A percentile compares a stretch with the other conserved stretches of the same genome.
These are phyloP conservation scores for Lasioglossum vierecki DNA, from an alignment of 2,888 invertebrate species.

Conservation along the genomic window DNA sequence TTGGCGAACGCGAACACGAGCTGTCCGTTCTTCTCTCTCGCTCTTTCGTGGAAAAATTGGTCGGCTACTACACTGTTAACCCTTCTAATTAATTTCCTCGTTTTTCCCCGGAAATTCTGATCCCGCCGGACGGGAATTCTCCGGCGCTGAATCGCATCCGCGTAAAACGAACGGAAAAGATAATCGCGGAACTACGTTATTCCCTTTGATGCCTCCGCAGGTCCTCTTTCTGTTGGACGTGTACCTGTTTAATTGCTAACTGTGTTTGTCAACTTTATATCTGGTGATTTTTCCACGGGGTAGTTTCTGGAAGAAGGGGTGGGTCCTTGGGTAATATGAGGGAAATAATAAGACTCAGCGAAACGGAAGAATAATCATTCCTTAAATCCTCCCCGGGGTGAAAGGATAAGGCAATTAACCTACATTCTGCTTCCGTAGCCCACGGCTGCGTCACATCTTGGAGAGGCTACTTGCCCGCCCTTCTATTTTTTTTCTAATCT, in stretches of 20 bases:
- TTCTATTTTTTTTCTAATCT: slow-evolving; percentile 21
- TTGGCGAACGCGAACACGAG: slow-evolving; percentile 40
- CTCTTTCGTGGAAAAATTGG: slow-evolving; percentile 44
- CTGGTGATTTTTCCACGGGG: not conserved
- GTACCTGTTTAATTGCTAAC: not conserved
- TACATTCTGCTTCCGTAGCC: slow-evolving; percentile 37
- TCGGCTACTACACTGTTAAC: slow-evolving; percentile 50
- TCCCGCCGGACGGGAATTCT: slow-evolving; percentile 7
- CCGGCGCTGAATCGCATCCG: not conserved
- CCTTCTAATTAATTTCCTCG: slow-evolving; percentile 54
- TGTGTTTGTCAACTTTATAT: not conserved
- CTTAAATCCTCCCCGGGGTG: slow-evolving; percentile 56
- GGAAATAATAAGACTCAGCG: slow-evolving; percentile 14
- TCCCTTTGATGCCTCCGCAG: slow-evolving; percentile 29
- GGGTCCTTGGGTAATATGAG: not conserved
- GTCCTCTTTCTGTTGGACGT: slow-evolving; percentile 16
- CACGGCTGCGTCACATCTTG: slow-evolving; percentile 18
- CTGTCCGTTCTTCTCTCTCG: slow-evolving; percentile 30
- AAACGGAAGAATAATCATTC: slow-evolving; percentile 63
- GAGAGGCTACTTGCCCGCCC: not conserved
- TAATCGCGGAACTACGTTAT: slow-evolving; percentile 24
- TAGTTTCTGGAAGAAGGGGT: not conserved
- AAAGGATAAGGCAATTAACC: slow-evolving; percentile 71
- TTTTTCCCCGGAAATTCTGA: slow-evolving; percentile 36
- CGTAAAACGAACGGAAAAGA: slow-evolving; percentile 16